Base-by-base conservation (phyloP, 2,113 vertebrate genomes). In the Pachypanchax playfairii region DNA sequence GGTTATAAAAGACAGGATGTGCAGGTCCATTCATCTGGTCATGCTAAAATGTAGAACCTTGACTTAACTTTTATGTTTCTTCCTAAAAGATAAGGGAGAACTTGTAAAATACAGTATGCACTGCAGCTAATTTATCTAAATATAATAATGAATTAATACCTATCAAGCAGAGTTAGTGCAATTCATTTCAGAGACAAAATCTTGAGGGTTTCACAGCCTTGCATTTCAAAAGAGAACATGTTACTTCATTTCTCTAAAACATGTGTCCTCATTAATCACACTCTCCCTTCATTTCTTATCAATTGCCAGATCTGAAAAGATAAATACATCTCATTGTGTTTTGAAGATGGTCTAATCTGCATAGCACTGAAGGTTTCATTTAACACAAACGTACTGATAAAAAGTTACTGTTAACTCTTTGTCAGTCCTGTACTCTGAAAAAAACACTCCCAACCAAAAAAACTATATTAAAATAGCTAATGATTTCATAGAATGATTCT, bases 311-410 rank as follows among this genome's bases (percentile, higher is more conserved):
- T 68, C 46, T 4, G 4, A 2, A 10, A 44, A 25, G 77, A 80
- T 75, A 63, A 65, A 76, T 58, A 18, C 14, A n/a, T 29, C 6
- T 53, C 46, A 46, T 31, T 71, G 56, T 73, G 41, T 63, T 68
- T 57, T 41, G 9, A 63, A 58, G 39, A 29, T 33, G 43, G 28
- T 8, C 1, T n/a, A 43, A 72, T 84, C 78, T 78, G 57, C 73
- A 82, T 84, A 72, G 72, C 58, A 85, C 79, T 68, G 76, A 57
- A 72, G 73, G 62, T 26, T 57, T 52, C 71, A 63, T 76, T 65
- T 71, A 69, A 74, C 47, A 59, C 55, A 54, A 53, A 64, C 25
- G 42, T 4, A 10, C 48, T 42, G 47, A 77, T 62, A 44, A 47
- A 65, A 73, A 57, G 43, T 25, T 31, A 71, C 68, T 58, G 29